Conservation (phyloP, 2,113 vertebrate genomes). For the Burhinus oedicnemus region DNA sequence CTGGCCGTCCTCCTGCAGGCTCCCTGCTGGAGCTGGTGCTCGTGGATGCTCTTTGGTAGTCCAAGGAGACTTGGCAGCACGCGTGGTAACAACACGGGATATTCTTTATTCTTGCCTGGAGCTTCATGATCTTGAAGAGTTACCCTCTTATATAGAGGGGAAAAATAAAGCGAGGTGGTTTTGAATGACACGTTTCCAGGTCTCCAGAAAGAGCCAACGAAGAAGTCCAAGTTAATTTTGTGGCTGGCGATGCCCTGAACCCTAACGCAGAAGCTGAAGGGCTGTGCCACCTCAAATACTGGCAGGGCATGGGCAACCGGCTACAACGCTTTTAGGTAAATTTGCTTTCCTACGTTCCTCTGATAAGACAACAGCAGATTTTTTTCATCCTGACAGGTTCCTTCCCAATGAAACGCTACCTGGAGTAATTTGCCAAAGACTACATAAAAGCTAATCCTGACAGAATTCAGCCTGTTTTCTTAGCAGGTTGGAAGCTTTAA, state of each 20-base stretch:
- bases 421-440: background rate
- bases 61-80: background rate
- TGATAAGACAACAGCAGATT: background rate
- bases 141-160: background rate
- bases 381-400: background rate
- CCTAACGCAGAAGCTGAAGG: background rate
- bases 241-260: background rate
- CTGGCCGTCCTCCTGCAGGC: background rate
- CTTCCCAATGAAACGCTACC: background rate
- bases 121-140: background rate
- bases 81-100: fast-evolving
- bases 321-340: fast-evolving
- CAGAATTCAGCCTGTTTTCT: background rate
- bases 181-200: fast-evolving
- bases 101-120: background rate
- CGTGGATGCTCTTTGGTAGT: background rate
- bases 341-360: no score
- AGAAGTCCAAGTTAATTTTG: fast-evolving
- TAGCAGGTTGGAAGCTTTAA: no score
- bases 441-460: background rate
- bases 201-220: background rate
- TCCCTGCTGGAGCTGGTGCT: background rate
- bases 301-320: fast-evolving
- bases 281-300: background rate
- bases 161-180: background rate